These are phyloP conservation scores for Anabas testudineus DNA, from an alignment of 2,797 vertebrate genomes.

Conservation along the genomic window DNA sequence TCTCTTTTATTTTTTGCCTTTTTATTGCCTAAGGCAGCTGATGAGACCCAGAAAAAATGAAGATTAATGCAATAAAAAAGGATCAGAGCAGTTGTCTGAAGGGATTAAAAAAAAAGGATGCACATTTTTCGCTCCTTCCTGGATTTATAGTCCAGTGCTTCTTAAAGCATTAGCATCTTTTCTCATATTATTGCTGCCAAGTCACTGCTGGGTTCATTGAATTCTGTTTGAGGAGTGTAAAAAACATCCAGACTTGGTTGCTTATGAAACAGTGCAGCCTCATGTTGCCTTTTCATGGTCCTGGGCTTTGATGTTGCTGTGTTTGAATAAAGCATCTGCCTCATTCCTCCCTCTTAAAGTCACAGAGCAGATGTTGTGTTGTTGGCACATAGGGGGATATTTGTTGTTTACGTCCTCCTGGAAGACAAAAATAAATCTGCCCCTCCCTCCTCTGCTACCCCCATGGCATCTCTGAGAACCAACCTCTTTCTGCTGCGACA, in stretches of 20 bases:
- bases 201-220: slow-evolving; percentile 23
- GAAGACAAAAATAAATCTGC: slow-evolving; percentile 60
- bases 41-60: slow-evolving; percentile 23
- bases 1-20: too few species aligned
- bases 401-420: slow-evolving; percentile 51
- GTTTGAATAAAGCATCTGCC: slow-evolving; percentile 22
- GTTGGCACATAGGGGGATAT: slow-evolving; percentile 32
- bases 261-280: slow-evolving; percentile 23
- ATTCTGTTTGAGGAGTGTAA: slow-evolving; percentile 19
- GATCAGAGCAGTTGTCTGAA: slow-evolving; percentile 31
- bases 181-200: slow-evolving; percentile 31
- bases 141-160: not conserved
- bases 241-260: not conserved
- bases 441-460: slow-evolving; percentile 34
- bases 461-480: slow-evolving; percentile 39
- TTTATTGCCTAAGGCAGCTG: slow-evolving; percentile 29
- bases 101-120: slow-evolving; percentile 25
- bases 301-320: slow-evolving; percentile 30
- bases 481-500: slow-evolving; percentile 35
- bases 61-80: not conserved
- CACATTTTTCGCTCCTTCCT: not conserved
- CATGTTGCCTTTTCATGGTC: slow-evolving; percentile 12
- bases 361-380: slow-evolving; percentile 50
- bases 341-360: slow-evolving; percentile 37
- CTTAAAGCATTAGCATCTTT: slow-evolving; percentile 15